Evolutionary conservation across 1,140 invertebrate species (phyloP).

Genomic region (Hyles vespertilio): DNA sequence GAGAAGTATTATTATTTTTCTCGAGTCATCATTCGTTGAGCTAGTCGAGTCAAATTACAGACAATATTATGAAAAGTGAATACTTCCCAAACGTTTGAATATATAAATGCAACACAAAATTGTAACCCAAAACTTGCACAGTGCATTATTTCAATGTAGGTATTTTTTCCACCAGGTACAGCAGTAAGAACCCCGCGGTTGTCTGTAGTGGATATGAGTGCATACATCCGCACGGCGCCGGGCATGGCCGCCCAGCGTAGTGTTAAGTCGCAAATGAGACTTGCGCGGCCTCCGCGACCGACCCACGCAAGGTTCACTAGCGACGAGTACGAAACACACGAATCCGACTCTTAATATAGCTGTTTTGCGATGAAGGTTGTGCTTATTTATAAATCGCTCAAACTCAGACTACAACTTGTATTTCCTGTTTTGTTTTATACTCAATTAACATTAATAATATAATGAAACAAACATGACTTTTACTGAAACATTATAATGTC

Average conservation of each 20-base stretch:
- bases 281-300: slow-evolving; percentile 30
- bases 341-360: slow-evolving; percentile 41
- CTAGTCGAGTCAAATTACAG: too few relatives aligned
- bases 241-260: background rate
- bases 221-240: slow-evolving; percentile 48
- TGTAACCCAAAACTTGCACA: too few relatives aligned
- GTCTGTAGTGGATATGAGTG: slow-evolving; percentile 58
- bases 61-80: too few relatives aligned
- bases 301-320: slow-evolving; percentile 45
- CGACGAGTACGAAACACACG: slow-evolving; percentile 64
- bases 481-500: slow-evolving; percentile 72
- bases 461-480: slow-evolving; percentile 60
- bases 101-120: too few relatives aligned
- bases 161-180: slow-evolving; percentile 33
- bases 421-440: too few relatives aligned
- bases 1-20: too few relatives aligned
- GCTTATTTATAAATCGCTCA: background rate
- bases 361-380: background rate
- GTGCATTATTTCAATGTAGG: too few relatives aligned
- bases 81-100: too few relatives aligned
- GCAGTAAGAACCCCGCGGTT: slow-evolving; percentile 55
- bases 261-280: slow-evolving; percentile 8
- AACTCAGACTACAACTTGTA: too few relatives aligned
- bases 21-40: too few relatives aligned
- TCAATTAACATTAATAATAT: background rate